These are phyloP conservation scores for Nymphalis io DNA, from an alignment of 1,140 invertebrate genomes.

Conservation along the genomic window DNA sequence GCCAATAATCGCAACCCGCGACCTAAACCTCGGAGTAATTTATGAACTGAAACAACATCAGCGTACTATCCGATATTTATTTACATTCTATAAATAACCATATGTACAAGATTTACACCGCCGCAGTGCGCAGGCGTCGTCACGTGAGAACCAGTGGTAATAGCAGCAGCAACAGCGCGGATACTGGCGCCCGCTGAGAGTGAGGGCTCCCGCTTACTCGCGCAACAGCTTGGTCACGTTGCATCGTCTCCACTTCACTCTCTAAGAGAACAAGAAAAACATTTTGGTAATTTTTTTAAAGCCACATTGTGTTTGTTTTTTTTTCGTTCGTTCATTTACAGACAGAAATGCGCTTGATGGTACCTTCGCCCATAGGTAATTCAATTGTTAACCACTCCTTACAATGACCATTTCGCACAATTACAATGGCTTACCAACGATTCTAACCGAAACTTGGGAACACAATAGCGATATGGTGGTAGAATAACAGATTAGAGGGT, in stretches of 20 bases:
- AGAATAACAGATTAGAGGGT: too few species aligned
- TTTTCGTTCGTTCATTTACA: too few species aligned
- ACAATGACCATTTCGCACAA: too few species aligned
- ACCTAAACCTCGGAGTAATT: neutral
- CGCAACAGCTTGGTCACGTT: slow-evolving; percentile 54
- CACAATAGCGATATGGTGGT: too few species aligned
- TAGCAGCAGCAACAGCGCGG: slow-evolving; percentile 13
- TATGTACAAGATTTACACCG: slow-evolving; percentile 35
- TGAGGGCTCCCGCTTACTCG: slow-evolving; percentile 27
- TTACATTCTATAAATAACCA: slow-evolving; percentile 38
- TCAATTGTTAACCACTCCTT: too few species aligned
- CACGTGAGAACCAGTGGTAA: slow-evolving; percentile 13
- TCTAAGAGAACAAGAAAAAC: slow-evolving; percentile 8
- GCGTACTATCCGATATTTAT: slow-evolving; percentile 31
- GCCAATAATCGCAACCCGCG: slow-evolving; percentile 22
- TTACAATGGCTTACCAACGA: too few species aligned
- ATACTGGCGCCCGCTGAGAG: neutral
- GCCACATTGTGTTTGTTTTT: neutral
- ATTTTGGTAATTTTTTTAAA: neutral
- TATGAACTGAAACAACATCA: slow-evolving; percentile 6
- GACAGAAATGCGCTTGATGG: too few species aligned
- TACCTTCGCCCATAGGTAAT: too few species aligned
- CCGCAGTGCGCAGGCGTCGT: neutral
- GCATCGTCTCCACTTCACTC: slow-evolving; percentile 54
- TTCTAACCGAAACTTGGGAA: too few species aligned